Conservation (phyloP, 2,113 vertebrate species). For the Columbina picui region DNA sequence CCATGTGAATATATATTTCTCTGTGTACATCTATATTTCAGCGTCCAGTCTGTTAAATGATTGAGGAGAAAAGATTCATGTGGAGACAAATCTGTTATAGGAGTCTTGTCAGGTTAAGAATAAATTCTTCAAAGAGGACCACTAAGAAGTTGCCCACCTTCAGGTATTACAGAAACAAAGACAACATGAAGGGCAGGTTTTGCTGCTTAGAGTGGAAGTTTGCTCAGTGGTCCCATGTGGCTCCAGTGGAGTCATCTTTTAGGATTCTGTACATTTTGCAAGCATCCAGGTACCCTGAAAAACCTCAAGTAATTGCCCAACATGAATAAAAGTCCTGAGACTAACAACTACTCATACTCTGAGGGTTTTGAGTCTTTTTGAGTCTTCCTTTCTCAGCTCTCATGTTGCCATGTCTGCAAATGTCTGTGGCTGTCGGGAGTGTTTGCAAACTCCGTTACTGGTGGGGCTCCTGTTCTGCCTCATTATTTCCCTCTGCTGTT, state of each 20-base stretch:
- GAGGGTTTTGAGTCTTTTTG: not conserved
- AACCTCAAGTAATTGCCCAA: not conserved
- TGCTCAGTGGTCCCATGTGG: rapidly evolving
- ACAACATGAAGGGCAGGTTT: not conserved
- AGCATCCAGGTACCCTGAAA: not conserved
- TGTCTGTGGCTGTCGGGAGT: constrained; percentile 29
- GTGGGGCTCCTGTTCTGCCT: constrained; percentile 55
- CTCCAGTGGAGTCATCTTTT: not conserved
- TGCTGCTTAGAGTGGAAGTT: not conserved
- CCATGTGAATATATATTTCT: rapidly evolving
- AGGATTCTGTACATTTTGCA: not conserved
- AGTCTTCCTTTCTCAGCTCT: not conserved
- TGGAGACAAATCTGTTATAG: not conserved
- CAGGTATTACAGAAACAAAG: not conserved
- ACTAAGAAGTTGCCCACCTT: not conserved
- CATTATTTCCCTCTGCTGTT: constrained; percentile 59
- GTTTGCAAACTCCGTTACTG: constrained; percentile 27
- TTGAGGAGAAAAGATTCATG: not conserved
- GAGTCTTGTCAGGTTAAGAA: not conserved
- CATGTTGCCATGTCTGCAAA: not conserved
- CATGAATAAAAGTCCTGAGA: not conserved
- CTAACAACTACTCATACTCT: not conserved
- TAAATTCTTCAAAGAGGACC: not conserved
- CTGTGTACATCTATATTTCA: not conserved
- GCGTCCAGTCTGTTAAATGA: not conserved